These are phyloP conservation scores for Cantharis lateralis DNA, from an alignment of 2,888 invertebrate species.

Conservation along the genomic window DNA sequence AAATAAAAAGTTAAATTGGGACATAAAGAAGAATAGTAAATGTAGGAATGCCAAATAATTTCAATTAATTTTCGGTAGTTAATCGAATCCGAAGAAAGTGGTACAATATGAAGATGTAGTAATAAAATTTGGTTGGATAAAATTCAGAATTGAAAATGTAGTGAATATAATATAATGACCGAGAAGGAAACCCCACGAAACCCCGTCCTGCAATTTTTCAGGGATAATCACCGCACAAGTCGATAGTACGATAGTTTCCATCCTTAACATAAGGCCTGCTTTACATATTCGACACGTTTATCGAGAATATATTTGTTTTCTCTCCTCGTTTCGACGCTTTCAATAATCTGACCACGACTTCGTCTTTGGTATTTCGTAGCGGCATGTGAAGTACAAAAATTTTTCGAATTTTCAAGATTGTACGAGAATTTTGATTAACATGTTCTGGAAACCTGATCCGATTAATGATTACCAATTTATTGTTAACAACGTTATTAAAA, in stretches of 20 bases:
- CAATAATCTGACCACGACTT: conserved; percentile 10
- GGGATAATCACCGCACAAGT: not conserved
- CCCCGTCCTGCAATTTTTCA: conserved; percentile 1
- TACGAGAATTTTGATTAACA: conserved; percentile 14
- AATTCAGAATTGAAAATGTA: not conserved
- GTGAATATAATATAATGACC: not conserved
- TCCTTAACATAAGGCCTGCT: not conserved
- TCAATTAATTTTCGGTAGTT: too few relatives aligned
- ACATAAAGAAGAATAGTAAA: too few relatives aligned
- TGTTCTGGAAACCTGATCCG: conserved; percentile 7
- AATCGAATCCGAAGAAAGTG: not conserved
- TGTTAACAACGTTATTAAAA: not conserved
- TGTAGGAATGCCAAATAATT: too few relatives aligned
- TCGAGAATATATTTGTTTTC: conserved; percentile 15
- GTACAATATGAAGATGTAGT: not conserved
- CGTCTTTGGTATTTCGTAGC: conserved; percentile 8
- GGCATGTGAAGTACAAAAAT: conserved; percentile 9
- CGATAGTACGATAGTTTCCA: not conserved
- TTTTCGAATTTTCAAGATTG: not conserved
- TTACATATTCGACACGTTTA: conserved; percentile 10
- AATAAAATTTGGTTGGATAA: not conserved
- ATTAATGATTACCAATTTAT: not conserved
- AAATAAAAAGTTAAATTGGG: too few relatives aligned
- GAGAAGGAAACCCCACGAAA: not conserved
- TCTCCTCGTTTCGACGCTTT: conserved; percentile 7